phyloP scores from a whole-genome alignment of 2,113 vertebrate species.

The Sinocyclocheilus rhinocerous region DNA sequence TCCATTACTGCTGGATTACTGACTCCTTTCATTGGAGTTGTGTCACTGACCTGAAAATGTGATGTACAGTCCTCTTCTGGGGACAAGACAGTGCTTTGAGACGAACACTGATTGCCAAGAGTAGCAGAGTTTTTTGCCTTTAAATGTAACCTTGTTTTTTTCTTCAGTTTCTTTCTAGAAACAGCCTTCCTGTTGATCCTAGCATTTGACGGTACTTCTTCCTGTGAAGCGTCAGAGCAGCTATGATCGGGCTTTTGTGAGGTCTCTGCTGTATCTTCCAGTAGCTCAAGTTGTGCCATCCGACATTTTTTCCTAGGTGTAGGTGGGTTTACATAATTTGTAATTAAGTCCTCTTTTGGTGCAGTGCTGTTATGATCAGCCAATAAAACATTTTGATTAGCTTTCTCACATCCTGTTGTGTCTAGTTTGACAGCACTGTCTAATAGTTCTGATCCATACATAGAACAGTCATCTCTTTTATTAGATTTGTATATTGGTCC shows the following conservation, averaged over 20 bases:
- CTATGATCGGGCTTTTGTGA: conserved; percentile 16
- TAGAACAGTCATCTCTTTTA: not conserved
- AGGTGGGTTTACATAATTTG: not conserved
- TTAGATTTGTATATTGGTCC: not conserved
- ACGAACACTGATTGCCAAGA: not conserved
- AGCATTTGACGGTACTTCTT: not conserved
- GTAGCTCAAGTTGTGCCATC: not conserved
- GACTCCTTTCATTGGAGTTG: not conserved
- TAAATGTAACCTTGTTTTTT: not conserved
- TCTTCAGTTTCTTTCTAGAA: conserved; percentile 14
- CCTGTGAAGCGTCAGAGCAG: not conserved
- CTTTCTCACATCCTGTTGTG: not conserved
- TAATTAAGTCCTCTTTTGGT: not conserved
- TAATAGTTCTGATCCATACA: not conserved
- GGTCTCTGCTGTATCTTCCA: not conserved
- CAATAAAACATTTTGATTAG: not conserved
- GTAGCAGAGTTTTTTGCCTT: not conserved
- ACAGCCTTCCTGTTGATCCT: not conserved
- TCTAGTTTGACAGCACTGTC: not conserved
- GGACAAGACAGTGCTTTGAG: not conserved
- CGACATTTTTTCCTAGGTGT: not conserved
- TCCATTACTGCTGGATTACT: not conserved
- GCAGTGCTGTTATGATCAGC: not conserved
- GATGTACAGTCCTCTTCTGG: not conserved
- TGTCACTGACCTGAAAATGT: not conserved